Conservation (phyloP, 2,888 invertebrate species). For the Drosophila helvetica region DNA sequence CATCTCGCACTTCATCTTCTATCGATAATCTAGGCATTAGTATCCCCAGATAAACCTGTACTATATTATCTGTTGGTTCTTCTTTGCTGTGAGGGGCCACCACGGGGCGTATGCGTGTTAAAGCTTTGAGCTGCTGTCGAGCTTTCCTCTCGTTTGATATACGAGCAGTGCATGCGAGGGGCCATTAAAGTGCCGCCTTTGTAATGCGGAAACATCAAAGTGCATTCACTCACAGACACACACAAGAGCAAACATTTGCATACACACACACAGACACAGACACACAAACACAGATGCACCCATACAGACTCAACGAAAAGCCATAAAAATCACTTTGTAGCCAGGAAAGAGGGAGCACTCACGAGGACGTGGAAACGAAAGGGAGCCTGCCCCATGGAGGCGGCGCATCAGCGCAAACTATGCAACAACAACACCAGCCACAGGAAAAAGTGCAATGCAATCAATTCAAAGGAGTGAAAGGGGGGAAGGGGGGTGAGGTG, state of each 20-base stretch:
- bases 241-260: slow-evolving; percentile 58
- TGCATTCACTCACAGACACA: slow-evolving; percentile 45
- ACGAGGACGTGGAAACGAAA: background rate
- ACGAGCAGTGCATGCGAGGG: slow-evolving; percentile 40
- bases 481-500: background rate
- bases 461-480: slow-evolving; percentile 68
- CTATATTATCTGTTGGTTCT: background rate
- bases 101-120: slow-evolving; percentile 73
- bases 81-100: slow-evolving; percentile 31
- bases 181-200: slow-evolving; percentile 73
- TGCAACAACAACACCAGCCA: slow-evolving; percentile 54
- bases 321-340: slow-evolving; percentile 76
- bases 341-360: slow-evolving; percentile 16
- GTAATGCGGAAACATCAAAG: slow-evolving; percentile 74
- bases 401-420: slow-evolving; percentile 65
- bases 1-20: background rate
- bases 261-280: slow-evolving; percentile 44
- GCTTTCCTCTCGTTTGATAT: slow-evolving; percentile 68
- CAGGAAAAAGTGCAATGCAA: slow-evolving; percentile 73
- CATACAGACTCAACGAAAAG: slow-evolving; percentile 51
- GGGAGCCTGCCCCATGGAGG: slow-evolving; percentile 49
- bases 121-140: slow-evolving; percentile 64
- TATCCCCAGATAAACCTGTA: background rate
- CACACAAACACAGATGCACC: slow-evolving; percentile 4
- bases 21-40: background rate